Percentiles rank a stretch among this genome's conserved stretches.
Conservation (phyloP, 2,797 vertebrate genomes). For the Spinibarbus caldwelli region DNA sequence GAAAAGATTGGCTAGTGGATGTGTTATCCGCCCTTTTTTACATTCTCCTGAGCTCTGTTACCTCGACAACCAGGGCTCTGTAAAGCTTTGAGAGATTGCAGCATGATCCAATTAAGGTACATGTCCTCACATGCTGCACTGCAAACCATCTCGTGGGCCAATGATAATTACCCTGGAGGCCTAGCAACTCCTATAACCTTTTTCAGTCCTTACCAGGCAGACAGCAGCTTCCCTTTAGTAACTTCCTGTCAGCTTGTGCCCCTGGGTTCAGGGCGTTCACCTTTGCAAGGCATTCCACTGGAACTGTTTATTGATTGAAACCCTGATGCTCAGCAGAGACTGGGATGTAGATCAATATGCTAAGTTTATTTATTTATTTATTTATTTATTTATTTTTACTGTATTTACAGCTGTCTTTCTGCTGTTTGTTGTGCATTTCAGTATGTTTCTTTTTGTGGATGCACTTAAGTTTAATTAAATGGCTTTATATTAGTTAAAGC, state of each 20-base stretch:
- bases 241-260: slow-evolving; percentile 47
- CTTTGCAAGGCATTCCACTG: slow-evolving; percentile 24
- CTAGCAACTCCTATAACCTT: slow-evolving; percentile 47
- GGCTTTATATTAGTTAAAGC: not conserved
- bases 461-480: not conserved
- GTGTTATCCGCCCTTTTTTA: slow-evolving; percentile 45
- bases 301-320: slow-evolving; percentile 54
- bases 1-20: slow-evolving; percentile 24
- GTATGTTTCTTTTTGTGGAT: not conserved
- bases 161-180: slow-evolving; percentile 61
- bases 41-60: slow-evolving; percentile 55
- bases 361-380: not conserved
- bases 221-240: slow-evolving; percentile 49
- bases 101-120: slow-evolving; percentile 65
- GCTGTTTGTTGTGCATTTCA: not conserved
- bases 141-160: slow-evolving; percentile 55
- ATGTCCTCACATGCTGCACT: slow-evolving; percentile 59
- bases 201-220: slow-evolving; percentile 48
- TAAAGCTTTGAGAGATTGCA: slow-evolving; percentile 55
- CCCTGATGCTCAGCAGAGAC: slow-evolving; percentile 31
- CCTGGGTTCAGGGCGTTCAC: slow-evolving; percentile 37
- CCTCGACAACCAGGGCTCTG: slow-evolving; percentile 55
- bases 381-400: no score
- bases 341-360: slow-evolving; percentile 33
- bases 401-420: not conserved